These are phyloP conservation scores for Pachliopta kotzebuea DNA, from an alignment of 2,888 invertebrate species.

Conservation along the genomic window DNA sequence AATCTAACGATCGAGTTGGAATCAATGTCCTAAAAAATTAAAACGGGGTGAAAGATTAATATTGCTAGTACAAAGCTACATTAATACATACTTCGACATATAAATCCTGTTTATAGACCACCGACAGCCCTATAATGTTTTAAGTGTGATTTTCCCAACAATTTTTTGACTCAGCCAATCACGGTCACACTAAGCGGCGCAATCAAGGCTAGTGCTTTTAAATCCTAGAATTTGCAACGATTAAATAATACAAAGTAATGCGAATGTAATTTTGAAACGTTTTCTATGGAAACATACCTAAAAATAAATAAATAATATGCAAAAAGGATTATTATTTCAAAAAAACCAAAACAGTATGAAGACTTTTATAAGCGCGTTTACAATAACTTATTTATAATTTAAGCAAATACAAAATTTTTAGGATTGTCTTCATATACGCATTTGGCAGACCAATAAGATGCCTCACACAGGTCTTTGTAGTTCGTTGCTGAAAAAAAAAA, in stretches of 20 bases:
- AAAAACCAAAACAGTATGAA: no score
- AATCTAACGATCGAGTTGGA: no score
- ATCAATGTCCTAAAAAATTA: no score
- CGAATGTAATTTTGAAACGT: no score
- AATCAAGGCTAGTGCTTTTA: slow-evolving; percentile 12
- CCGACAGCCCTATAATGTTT: slow-evolving; percentile 8
- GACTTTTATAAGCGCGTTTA: not conserved
- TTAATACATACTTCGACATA: no score
- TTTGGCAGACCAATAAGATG: slow-evolving; percentile 62
- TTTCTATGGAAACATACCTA: no score
- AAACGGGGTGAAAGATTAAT: no score
- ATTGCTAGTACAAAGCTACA: no score
- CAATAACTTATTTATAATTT: slow-evolving; percentile 20
- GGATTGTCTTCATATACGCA: slow-evolving; percentile 68
- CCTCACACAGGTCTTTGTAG: slow-evolving; percentile 67
- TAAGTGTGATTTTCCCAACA: slow-evolving; percentile 13
- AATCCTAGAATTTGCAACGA: not conserved
- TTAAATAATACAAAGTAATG: no score
- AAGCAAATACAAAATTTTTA: slow-evolving; percentile 63
- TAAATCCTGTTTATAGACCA: no score
- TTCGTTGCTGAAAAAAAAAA: slow-evolving; percentile 54
- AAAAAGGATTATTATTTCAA: no score
- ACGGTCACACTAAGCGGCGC: slow-evolving; percentile 4
- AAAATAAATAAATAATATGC: no score
- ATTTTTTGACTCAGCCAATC: slow-evolving; percentile 8